Evolutionary conservation across 2,113 vertebrate species (phyloP).

Genomic region (Dolichotis patagonum): DNA sequence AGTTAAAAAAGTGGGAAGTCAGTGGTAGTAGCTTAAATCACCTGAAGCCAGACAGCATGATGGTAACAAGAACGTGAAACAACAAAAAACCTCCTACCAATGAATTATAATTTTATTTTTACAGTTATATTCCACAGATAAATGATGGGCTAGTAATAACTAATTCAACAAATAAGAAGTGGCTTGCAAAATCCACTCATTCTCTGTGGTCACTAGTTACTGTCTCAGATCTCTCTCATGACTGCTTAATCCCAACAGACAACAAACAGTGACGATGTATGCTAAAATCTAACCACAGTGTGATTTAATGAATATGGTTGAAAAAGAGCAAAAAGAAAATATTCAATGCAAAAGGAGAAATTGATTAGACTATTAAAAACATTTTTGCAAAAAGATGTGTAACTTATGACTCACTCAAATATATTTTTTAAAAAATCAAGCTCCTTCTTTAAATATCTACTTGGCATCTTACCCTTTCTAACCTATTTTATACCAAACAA

Average conservation of each 20-base stretch:
- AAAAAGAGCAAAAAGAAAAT: constrained; percentile 54
- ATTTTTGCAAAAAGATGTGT: constrained; percentile 43
- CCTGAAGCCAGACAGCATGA: neutral
- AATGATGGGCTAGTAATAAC: neutral
- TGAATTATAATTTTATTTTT: constrained; percentile 57
- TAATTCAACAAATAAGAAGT: constrained; percentile 27
- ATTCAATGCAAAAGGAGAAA: constrained; percentile 51
- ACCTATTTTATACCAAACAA: constrained; percentile 74
- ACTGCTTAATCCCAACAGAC: constrained; percentile 48
- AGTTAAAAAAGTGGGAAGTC: neutral
- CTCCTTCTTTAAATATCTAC: constrained; percentile 54
- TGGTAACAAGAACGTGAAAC: neutral
- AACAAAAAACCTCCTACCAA: neutral
- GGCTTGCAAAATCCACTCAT: constrained; percentile 1
- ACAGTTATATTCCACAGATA: neutral
- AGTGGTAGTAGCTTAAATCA: neutral
- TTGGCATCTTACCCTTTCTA: constrained; percentile 76
- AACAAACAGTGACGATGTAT: neutral
- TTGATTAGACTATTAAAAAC: constrained; percentile 46
- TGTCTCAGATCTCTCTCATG: constrained; percentile 38
- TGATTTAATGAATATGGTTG: constrained; percentile 25
- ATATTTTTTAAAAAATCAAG: constrained; percentile 45
- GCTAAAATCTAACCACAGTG: constrained; percentile 49
- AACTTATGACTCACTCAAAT: constrained; percentile 51
- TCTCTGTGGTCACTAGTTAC: neutral